These are phyloP conservation scores for Trematomus bernacchii DNA, from an alignment of 2,797 vertebrate species.

Conservation along the genomic window DNA sequence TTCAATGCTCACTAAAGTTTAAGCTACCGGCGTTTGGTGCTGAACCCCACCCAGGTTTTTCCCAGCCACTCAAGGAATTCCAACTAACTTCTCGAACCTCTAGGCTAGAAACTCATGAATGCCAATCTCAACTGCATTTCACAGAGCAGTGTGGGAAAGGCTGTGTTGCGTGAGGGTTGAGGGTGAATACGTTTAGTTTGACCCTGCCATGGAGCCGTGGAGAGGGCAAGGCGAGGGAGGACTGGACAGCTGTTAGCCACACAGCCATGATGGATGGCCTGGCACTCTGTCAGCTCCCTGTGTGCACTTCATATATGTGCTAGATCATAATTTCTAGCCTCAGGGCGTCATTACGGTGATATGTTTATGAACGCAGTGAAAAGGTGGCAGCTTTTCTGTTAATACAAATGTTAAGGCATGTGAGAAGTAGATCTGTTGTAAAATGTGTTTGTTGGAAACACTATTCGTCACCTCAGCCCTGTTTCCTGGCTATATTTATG, in stretches of 20 bases:
- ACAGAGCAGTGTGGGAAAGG: constrained; percentile 59
- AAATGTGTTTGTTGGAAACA: not conserved
- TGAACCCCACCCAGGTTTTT: constrained; percentile 18
- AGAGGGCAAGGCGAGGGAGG: constrained; percentile 40
- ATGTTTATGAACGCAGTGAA: constrained; percentile 37
- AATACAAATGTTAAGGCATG: constrained; percentile 40
- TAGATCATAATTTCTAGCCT: constrained; percentile 53
- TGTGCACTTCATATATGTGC: constrained; percentile 58
- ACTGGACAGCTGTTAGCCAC: constrained; percentile 73
- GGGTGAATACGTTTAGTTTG: constrained; percentile 57
- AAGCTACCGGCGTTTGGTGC: constrained; percentile 16
- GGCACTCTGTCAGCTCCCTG: constrained; percentile 35
- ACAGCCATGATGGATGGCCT: constrained; percentile 67
- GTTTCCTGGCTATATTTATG: constrained; percentile 47
- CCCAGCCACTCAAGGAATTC: constrained; percentile 27
- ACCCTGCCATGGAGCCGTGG: constrained; percentile 54
- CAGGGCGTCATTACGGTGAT: constrained; percentile 51
- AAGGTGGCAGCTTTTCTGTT: constrained; percentile 33
- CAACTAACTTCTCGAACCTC: constrained; percentile 18
- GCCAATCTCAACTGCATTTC: constrained; percentile 12
- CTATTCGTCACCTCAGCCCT: constrained; percentile 29
- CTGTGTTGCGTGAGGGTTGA: constrained; percentile 21
- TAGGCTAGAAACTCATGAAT: constrained; percentile 8
- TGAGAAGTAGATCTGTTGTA: constrained; percentile 17
- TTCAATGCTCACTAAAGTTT: constrained; percentile 1